These are phyloP conservation scores for Prochilodus magdalenae DNA, from an alignment of 2,113 vertebrate species.

Conservation along the genomic window DNA sequence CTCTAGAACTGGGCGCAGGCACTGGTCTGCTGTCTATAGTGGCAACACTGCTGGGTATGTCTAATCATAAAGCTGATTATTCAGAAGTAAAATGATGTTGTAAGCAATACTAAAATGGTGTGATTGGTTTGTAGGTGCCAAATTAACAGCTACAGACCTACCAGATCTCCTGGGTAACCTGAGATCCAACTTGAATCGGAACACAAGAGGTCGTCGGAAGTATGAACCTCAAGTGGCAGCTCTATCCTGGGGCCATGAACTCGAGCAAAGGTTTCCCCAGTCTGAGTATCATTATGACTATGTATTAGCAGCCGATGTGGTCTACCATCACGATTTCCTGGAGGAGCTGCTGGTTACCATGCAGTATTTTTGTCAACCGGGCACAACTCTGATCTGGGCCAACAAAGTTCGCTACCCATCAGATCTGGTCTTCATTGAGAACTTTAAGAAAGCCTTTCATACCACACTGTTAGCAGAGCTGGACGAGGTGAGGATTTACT, in stretches of 20 bases:
- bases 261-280: constrained; percentile 76
- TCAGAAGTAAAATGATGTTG: neutral
- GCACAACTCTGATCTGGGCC: constrained; percentile 88
- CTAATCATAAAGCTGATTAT: neutral
- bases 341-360: constrained; percentile 85
- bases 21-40: constrained; percentile 82
- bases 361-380: constrained; percentile 84
- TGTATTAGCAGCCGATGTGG: constrained; percentile 88
- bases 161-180: constrained; percentile 85
- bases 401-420: constrained; percentile 88
- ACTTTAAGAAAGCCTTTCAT: constrained; percentile 79
- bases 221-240: constrained; percentile 81
- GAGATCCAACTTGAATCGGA: constrained; percentile 82
- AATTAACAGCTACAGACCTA: constrained; percentile 88
- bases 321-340: constrained; percentile 86
- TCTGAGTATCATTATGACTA: constrained; percentile 84
- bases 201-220: constrained; percentile 76
- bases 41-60: constrained; percentile 67
- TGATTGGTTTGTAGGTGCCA: constrained; percentile 80
- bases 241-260: constrained; percentile 83
- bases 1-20: constrained; percentile 90
- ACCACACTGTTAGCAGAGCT: constrained; percentile 82
- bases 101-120: neutral
- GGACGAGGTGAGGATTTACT: constrained; percentile 84
- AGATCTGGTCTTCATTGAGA: constrained; percentile 84